Evolutionary conservation across 2,797 vertebrate species (phyloP), one percentile per base, ranked within the genome.

Genomic region (Melanotaenia maccullochi): DNA sequence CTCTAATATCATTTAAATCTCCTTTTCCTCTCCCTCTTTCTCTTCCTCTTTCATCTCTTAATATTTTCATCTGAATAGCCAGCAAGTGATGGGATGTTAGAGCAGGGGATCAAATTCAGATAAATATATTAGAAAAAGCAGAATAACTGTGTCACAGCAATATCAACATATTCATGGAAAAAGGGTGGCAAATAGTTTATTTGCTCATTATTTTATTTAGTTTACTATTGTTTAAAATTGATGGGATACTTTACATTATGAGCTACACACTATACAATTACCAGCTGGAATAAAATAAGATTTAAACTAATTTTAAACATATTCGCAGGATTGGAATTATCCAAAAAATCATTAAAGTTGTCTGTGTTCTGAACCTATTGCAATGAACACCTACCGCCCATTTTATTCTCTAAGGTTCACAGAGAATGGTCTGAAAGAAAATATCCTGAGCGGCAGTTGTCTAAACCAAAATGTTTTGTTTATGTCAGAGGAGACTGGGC

Each of bases 1-100:
- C 83, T 83, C 90, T 92, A 92, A 93, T 92, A 84, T 89, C 90
- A 90, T 91, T 92, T 93, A 89, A 94, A 93, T 93, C 79, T 47
- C 70, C 69, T 49, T 68, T 61, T 68, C 57, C 44, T 44, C 75
- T 65, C 28, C 63, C 28, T 67, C 71, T 61, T 56, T 40, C 62
- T 63, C 61, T 69, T 32, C 24, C 49, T 80, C 36, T 49, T 84
- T 89, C 86, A 85, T 90, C 83, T 87, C 85, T 69, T 86, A 81
- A 87, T 85, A 91, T 91, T 89, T 85, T 92, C 87, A 91, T 86
- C 30, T 88, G 84, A 89, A 91, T 90, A 92, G 92, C 88, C 88
- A 60, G 81, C 85, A 86, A 85, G 89, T 93, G 92, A 94, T 89
- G 85, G 87, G 86, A 88, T 92, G 88, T 82, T 87, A 76, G 77